phyloP scores from a whole-genome alignment of 1,140 invertebrate species.

The Drosophila orena region DNA sequence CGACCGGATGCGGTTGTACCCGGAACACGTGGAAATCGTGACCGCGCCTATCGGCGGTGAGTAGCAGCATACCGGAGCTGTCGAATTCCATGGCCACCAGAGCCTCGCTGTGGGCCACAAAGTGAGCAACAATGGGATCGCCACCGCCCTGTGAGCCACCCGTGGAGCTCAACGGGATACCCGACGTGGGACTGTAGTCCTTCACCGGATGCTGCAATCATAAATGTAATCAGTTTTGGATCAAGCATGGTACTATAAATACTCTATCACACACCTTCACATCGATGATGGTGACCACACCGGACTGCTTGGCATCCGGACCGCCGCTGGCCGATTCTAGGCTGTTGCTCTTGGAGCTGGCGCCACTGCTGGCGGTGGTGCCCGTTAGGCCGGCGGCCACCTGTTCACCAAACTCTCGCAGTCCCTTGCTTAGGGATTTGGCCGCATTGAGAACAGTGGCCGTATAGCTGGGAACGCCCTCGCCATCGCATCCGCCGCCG shows the following conservation, averaged over 20 bases:
- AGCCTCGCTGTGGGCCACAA: conserved; percentile 96
- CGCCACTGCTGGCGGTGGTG: conserved; percentile 79
- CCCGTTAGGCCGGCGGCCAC: conserved; percentile 94
- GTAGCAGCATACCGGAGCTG: conserved; percentile 94
- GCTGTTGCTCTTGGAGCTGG: conserved; percentile 84
- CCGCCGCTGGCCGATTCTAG: conserved; percentile 77
- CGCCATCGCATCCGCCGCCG: conserved; percentile 92
- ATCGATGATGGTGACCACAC: conserved; percentile 95
- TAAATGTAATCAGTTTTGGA: background rate
- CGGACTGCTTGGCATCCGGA: conserved; percentile 90
- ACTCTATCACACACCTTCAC: conserved; percentile 87
- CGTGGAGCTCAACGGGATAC: conserved; percentile 56
- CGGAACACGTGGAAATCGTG: conserved; percentile 98
- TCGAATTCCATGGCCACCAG: conserved; percentile 97
- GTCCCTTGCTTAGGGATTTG: conserved; percentile 94
- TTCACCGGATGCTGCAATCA: conserved; percentile 70
- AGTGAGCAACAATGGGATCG: conserved; percentile 95
- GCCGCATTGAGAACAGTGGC: conserved; percentile 97
- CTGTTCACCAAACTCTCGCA: conserved; percentile 96
- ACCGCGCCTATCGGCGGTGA: conserved; percentile 97
- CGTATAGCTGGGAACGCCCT: conserved; percentile 95
- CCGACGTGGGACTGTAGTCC: conserved; percentile 80
- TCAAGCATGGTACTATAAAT: no score
- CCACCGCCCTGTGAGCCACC: conserved; percentile 82
- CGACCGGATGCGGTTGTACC: conserved; percentile 96